Base-by-base conservation (phyloP, 2,888 invertebrate genomes). In the Rosalia funebris region DNA sequence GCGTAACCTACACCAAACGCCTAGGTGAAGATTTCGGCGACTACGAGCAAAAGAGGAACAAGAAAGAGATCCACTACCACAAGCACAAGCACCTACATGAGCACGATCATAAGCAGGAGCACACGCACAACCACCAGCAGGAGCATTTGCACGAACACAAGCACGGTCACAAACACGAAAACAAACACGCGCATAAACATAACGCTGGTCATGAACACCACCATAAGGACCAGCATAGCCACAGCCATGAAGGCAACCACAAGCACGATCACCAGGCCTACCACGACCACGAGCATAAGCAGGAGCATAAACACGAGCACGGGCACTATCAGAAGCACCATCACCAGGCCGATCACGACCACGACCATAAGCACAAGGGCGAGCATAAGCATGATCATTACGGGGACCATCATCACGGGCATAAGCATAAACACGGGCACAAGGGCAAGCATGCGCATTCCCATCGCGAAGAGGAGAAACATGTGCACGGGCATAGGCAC, bases 51-150 rank as follows among this genome's bases (percentile, higher is more conserved):
- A 25, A 59, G 32, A 9, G 34, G 25, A 57, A 57, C 19, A 25
- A 57, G 17, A 58, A 59, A 20, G 76, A 77, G 62, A 62, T 77
- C 12, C 78, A 78, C 47, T 75, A 77, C 42, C 77, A 78, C 53
- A 68, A 73, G 42, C 78, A 78, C 50, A 74, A 78, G 52, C 78
- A 78, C 52, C 70, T 76, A 15, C 78, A 78, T 55, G 68, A 71
- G 5, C 76, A 78, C 59, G 67, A 75, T 11, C 77, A 77, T 60
- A 71, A 72, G 37, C 72, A 74, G 41, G 72, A 73, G 7, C 75
- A 75, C 12, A 1, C 41, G 12, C 62, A 65, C 19, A 52, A 62
- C 15, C 60, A 66, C 16, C 42, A 55, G 4, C 37, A 60, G 41
- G 60, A 62, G 16, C 63, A 66, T 17, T 34, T 57, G 1, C 60